These are phyloP conservation scores for Pachypsylla venusta DNA, from an alignment of 1,140 invertebrate genomes.

Conservation along the genomic window DNA sequence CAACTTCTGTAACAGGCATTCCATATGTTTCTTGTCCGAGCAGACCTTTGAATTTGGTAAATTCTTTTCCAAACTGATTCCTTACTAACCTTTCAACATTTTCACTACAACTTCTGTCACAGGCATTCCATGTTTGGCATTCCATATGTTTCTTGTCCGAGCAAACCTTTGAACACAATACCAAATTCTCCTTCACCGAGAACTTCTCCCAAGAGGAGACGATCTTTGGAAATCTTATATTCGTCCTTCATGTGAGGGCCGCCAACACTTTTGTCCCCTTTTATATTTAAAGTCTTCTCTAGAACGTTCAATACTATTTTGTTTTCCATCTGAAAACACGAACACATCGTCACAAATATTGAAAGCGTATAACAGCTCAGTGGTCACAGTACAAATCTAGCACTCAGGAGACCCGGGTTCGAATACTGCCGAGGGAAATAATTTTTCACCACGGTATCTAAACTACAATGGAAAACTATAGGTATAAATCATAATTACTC, in stretches of 20 bases:
- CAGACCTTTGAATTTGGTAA: too few relatives aligned
- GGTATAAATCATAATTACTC: too few relatives aligned
- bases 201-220: neutral
- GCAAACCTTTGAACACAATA: neutral
- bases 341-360: neutral
- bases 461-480: too few relatives aligned
- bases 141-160: neutral
- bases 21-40: too few relatives aligned
- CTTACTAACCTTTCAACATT: constrained; percentile 5
- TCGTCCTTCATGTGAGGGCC: constrained; percentile 5
- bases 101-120: neutral
- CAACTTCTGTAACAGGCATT: neutral
- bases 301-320: neutral
- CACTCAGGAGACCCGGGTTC: too few relatives aligned
- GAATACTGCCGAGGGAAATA: too few relatives aligned
- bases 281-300: neutral
- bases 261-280: neutral
- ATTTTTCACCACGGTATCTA: too few relatives aligned
- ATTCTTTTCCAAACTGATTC: neutral
- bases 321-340: neutral
- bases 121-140: neutral
- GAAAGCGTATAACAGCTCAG: neutral
- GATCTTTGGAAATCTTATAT: neutral
- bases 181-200: neutral
- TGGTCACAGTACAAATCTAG: too few relatives aligned